Conservation (phyloP, 2,113 vertebrate species). For the Phalacrocorax carbo region DNA sequence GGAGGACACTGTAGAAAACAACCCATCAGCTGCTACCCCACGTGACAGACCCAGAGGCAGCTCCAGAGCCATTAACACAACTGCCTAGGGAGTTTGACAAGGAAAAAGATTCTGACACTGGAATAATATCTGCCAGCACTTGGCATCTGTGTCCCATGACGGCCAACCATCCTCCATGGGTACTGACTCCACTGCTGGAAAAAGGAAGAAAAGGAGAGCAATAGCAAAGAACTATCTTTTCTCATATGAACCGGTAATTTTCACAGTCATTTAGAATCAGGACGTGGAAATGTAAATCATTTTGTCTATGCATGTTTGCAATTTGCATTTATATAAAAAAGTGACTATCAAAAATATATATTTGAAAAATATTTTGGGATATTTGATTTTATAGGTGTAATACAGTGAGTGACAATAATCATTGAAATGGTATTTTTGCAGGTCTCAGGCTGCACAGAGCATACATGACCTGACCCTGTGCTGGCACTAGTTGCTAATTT, state of each 20-base stretch:
- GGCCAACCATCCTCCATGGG: conserved; percentile 6
- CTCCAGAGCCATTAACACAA: conserved; percentile 47
- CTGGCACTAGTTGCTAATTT: background rate
- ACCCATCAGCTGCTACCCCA: conserved; percentile 8
- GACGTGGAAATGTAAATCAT: background rate
- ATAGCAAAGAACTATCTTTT: background rate
- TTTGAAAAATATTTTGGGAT: background rate
- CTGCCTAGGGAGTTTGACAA: conserved; percentile 46
- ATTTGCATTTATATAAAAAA: background rate
- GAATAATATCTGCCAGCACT: conserved; percentile 50
- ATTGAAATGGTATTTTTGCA: background rate
- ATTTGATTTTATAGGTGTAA: background rate
- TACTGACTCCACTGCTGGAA: background rate
- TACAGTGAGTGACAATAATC: background rate
- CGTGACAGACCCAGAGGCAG: conserved; percentile 61
- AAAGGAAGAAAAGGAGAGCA: background rate
- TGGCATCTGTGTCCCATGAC: conserved; percentile 49
- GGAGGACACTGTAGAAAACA: conserved; percentile 6
- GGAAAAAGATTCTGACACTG: conserved; percentile 41
- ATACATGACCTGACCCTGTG: background rate
- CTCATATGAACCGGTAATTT: background rate
- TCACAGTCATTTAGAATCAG: background rate
- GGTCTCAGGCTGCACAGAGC: background rate
- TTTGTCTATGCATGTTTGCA: background rate
- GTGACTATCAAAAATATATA: background rate